A percentile compares a stretch with the other conserved stretches of the same genome.
Evolutionary conservation across 2,797 vertebrate genomes (phyloP).

Genomic region (Valencia hispanica): DNA sequence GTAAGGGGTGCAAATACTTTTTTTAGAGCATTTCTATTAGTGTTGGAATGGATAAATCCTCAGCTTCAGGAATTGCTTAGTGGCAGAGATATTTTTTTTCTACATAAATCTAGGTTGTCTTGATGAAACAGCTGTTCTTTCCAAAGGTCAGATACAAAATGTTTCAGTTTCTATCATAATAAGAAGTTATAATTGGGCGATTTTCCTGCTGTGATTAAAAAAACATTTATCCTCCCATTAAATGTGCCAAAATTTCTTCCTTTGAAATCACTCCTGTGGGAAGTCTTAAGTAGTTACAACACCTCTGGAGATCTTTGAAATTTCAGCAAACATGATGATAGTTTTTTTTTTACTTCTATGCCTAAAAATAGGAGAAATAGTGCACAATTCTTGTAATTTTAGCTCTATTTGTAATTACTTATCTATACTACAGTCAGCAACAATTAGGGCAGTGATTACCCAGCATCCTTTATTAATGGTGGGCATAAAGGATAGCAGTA

Average conservation of each 20-base stretch:
- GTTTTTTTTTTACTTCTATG: not conserved
- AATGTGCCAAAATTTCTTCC: not conserved
- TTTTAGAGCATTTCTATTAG: not conserved
- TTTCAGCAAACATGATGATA: not conserved
- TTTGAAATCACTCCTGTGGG: not conserved
- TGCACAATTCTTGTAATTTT: not conserved
- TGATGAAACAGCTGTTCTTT: not conserved
- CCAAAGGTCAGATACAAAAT: constrained; percentile 6
- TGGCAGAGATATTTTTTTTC: not conserved
- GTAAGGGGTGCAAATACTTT: not conserved
- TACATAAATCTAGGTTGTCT: not conserved
- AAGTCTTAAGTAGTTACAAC: not conserved
- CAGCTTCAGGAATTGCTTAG: not conserved
- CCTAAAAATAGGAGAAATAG: not conserved
- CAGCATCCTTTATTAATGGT: not conserved
- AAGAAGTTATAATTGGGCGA: constrained; percentile 23
- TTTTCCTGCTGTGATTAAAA: not conserved
- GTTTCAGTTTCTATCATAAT: constrained; percentile 27
- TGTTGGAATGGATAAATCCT: not conserved
- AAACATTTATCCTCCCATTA: not conserved
- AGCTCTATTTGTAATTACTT: not conserved
- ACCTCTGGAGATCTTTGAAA: not conserved
- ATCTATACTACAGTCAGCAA: not conserved
- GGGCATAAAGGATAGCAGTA: not conserved
- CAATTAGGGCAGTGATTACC: not conserved